Evolutionary conservation across 2,888 invertebrate genomes (phyloP).

Genomic region (Ceriagrion tenellum): DNA sequence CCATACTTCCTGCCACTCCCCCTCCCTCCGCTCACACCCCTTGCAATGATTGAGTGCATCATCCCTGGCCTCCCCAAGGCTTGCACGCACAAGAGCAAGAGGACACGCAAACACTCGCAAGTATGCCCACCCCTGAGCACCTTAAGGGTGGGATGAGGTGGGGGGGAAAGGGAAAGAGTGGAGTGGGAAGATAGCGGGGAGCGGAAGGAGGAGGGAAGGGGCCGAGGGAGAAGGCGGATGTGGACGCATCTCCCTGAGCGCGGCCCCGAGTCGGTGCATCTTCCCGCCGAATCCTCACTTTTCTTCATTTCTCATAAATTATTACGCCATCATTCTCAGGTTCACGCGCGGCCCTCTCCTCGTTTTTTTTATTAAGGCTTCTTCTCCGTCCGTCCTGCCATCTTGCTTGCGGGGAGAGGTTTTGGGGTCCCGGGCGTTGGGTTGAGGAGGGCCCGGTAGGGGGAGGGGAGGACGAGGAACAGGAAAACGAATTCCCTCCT

Average conservation of each 20-base stretch:
- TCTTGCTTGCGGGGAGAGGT: not conserved
- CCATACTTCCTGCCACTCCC: not conserved
- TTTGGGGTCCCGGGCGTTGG: not conserved
- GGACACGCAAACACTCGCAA: not conserved
- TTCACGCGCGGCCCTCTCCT: slow-evolving; percentile 2
- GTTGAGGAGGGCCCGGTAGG: not conserved
- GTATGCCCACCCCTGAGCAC: not conserved
- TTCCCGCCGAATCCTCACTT: slow-evolving; percentile 55
- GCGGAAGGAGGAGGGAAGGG: not conserved
- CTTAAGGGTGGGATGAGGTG: too few species aligned
- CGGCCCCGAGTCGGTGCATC: slow-evolving; percentile 60
- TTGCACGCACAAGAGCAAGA: not conserved
- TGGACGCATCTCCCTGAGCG: slow-evolving; percentile 50
- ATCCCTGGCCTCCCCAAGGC: not conserved
- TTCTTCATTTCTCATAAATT: slow-evolving; percentile 65
- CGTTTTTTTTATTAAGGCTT: not conserved
- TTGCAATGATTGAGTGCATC: not conserved
- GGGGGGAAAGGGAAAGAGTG: not conserved
- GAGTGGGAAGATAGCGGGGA: not conserved
- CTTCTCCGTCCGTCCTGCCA: not conserved
- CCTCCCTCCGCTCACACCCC: not conserved
- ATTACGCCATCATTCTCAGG: slow-evolving; percentile 62
- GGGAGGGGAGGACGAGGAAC: not conserved
- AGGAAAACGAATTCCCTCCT: slow-evolving; percentile 28
- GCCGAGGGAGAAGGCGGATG: not conserved